Conservation (phyloP, 2,797 vertebrate species). For the Sitta carolinensis region DNA sequence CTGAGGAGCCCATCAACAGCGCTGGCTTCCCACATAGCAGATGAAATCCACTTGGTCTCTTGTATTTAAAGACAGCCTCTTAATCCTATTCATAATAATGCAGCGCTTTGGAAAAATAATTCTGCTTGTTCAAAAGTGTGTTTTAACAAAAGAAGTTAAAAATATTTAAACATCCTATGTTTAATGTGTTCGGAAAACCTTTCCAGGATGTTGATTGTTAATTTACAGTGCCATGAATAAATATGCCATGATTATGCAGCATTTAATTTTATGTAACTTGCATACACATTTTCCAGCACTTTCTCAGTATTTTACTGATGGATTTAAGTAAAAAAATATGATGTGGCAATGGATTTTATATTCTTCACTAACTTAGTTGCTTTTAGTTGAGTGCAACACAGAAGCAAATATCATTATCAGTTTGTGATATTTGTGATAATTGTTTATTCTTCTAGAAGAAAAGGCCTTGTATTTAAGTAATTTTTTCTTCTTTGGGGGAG, state of each 20-base stretch:
- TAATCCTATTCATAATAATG: not conserved
- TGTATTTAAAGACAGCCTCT: slow-evolving; percentile 3
- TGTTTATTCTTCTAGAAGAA: not conserved
- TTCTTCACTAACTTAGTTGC: not conserved
- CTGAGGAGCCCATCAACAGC: not conserved
- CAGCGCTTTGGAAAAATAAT: not conserved
- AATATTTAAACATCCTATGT: not conserved
- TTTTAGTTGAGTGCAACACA: not conserved
- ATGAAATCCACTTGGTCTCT: not conserved
- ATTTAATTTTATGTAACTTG: not conserved
- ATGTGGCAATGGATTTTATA: not conserved
- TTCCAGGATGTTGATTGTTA: not conserved
- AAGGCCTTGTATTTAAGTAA: not conserved
- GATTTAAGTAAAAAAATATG: not conserved
- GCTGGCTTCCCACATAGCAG: not conserved
- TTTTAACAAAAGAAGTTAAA: not conserved
- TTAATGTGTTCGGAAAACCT: not conserved
- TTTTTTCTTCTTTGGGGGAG: not conserved
- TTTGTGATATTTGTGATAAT: not conserved
- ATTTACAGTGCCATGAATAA: not conserved
- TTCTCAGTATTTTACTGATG: not conserved
- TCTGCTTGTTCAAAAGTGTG: not conserved
- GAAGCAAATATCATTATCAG: not conserved
- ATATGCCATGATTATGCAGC: not conserved
- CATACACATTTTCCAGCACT: not conserved